Evolutionary conservation across 2,113 vertebrate species (phyloP), one percentile per base, ranked within the genome.

Genomic region (Pampusana beccarii): DNA sequence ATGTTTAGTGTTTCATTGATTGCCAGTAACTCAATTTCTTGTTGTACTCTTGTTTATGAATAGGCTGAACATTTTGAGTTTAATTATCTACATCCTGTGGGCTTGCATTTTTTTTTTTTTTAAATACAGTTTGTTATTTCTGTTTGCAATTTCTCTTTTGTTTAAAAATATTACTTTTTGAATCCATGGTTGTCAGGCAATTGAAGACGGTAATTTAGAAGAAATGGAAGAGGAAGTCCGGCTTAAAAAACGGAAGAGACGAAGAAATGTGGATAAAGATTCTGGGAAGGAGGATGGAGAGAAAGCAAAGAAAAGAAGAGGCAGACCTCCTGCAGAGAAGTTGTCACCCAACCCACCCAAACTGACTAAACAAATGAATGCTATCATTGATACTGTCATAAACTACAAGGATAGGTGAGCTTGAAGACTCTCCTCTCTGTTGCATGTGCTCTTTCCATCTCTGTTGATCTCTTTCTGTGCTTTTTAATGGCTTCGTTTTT

Each of bases 181-280:
- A 66, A 93, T 90, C 42, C 17, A 2, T 66, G 65, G 12, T 80
- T 89, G 42, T 97, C 95, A 99, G 99, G 99, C 99, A 81, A 98
- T 99, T 17, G 99, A 99, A 98, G 99, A 99, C 96, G 99, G 99
- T 71, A 99, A 99, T 97, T 98, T 99, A 98, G 99, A 99, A 88
- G 99, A 99, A 98, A 99, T 99, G 98, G 99, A 99, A 97, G 99
- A 99, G 97, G 99, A 99, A 93, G 99, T 99, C 50, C 98, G 99
- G 50, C 98, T 99, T 94, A 99, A 99, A 95, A 99, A 99, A 94
- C 98, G 99, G 57, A 99, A 99, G 97, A 98, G 99, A 50, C 98
- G 99, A 98, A 98, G 99, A 97, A 98, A 99, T 4, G 97, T 98
- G 77, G 99, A 99, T 96, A 99, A 99, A 90, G 99, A 99, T 77